These are phyloP conservation scores for Ceriagrion tenellum DNA, from an alignment of 2,888 invertebrate genomes.

Conservation along the genomic window DNA sequence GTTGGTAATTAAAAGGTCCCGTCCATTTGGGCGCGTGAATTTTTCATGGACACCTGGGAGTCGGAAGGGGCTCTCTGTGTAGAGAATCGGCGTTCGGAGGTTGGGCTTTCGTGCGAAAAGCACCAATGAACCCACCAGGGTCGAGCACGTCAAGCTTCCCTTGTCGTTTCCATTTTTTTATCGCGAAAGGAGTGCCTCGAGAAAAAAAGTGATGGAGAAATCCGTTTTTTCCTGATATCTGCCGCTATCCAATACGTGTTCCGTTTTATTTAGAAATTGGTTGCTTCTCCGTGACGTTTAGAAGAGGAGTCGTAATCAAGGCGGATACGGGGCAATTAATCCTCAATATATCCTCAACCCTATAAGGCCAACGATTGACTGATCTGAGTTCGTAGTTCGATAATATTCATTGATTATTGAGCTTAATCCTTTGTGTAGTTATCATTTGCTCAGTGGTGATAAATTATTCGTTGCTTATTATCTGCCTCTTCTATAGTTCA, in stretches of 20 bases:
- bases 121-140: not conserved
- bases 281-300: not conserved
- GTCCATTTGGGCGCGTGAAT: conserved; percentile 64
- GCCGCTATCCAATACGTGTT: not conserved
- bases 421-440: too few relatives aligned
- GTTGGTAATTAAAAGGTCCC: conserved; percentile 58
- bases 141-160: not conserved
- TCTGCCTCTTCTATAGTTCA: too few relatives aligned
- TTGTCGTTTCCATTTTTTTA: not conserved
- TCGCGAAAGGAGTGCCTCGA: not conserved
- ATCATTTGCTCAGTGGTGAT: too few relatives aligned
- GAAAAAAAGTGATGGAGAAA: not conserved
- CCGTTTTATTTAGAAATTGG: not conserved
- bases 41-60: conserved; percentile 37
- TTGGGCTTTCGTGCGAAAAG: not conserved
- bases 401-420: too few relatives aligned
- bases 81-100: not conserved
- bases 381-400: too few relatives aligned
- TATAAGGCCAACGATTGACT: too few relatives aligned
- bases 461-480: too few relatives aligned
- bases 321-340: too few relatives aligned
- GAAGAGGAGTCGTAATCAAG: too few relatives aligned
- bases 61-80: not conserved
- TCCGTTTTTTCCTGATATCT: not conserved
- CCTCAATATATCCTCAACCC: too few relatives aligned